Conservation (phyloP, 2,113 vertebrate species). For the Nycticebus coucang region DNA sequence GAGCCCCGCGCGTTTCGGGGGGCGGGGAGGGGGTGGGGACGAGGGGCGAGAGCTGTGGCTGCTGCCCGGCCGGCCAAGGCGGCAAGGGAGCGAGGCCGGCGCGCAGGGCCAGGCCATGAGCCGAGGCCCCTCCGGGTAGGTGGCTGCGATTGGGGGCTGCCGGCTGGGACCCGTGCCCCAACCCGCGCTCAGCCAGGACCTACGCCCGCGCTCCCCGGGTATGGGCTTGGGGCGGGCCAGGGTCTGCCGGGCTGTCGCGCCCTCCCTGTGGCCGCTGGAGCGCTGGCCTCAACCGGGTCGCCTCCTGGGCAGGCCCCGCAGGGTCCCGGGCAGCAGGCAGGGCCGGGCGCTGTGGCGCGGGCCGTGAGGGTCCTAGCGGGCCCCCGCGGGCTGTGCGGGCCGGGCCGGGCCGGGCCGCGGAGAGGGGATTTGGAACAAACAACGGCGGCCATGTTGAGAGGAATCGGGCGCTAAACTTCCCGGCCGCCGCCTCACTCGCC, state of each 20-base stretch:
- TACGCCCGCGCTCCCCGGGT: slow-evolving; percentile 44
- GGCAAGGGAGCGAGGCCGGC: slow-evolving; percentile 78
- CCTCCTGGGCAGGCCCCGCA: slow-evolving; percentile 69
- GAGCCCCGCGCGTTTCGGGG: slow-evolving; percentile 37
- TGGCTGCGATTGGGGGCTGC: slow-evolving; percentile 8
- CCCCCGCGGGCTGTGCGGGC: slow-evolving; percentile 85
- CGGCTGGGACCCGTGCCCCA: slow-evolving; percentile 53
- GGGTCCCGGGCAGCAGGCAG: slow-evolving; percentile 77
- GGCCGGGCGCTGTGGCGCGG: neutral
- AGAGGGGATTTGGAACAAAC: slow-evolving; percentile 98
- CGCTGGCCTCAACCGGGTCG: slow-evolving; percentile 85
- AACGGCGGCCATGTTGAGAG: slow-evolving; percentile 99
- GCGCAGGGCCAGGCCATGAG: slow-evolving; percentile 85
- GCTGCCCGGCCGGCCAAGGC: slow-evolving; percentile 87
- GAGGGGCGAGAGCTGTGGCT: slow-evolving; percentile 79
- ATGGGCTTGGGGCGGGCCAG: neutral
- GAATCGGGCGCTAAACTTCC: slow-evolving; percentile 86
- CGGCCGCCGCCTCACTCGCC: slow-evolving; percentile 79
- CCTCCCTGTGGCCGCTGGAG: neutral
- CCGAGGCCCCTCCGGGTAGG: slow-evolving; percentile 80
- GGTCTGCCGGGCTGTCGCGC: neutral
- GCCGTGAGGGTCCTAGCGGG: neutral
- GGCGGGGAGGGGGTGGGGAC: slow-evolving; percentile 62
- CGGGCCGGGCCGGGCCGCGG: slow-evolving; percentile 87
- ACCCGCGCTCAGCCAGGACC: slow-evolving; percentile 82